Conservation (phyloP, 1,140 invertebrate genomes). For the Drosophila nasuta region DNA sequence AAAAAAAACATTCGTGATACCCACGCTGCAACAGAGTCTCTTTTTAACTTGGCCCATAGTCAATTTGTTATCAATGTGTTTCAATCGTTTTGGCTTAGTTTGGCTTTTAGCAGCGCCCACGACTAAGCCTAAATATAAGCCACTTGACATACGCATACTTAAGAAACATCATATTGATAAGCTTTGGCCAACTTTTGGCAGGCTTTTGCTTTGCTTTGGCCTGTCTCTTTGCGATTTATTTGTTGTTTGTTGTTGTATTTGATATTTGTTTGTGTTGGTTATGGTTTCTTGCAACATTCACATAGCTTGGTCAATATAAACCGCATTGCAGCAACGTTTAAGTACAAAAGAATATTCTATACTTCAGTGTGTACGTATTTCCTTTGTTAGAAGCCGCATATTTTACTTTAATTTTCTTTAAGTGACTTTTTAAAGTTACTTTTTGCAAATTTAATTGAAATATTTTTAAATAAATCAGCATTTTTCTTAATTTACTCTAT, state of each 20-base stretch:
- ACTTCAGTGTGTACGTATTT: neutral
- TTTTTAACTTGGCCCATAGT: conserved; percentile 58
- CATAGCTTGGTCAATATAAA: conserved; percentile 18
- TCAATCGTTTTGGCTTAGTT: conserved; percentile 62
- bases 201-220: conserved; percentile 9
- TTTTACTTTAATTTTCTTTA: neutral
- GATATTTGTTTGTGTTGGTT: conserved; percentile 4
- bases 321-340: neutral
- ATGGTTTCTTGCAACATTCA: conserved; percentile 10
- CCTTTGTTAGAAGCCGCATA: neutral
- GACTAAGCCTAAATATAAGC: conserved; percentile 53
- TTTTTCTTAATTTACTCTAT: neutral
- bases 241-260: neutral
- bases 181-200: conserved; percentile 59
- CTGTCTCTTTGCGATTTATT: conserved; percentile 1
- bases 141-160: conserved; percentile 61
- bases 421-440: neutral
- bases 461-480: no score
- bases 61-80: conserved; percentile 62
- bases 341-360: neutral
- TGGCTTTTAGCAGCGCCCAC: conserved; percentile 55
- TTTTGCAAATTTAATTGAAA: no score
- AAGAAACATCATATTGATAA: conserved; percentile 53
- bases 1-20: conserved; percentile 22
- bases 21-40: conserved; percentile 19